phyloP scores from a whole-genome alignment of 1,140 invertebrate genomes.

The Heterodera carotae region DNA sequence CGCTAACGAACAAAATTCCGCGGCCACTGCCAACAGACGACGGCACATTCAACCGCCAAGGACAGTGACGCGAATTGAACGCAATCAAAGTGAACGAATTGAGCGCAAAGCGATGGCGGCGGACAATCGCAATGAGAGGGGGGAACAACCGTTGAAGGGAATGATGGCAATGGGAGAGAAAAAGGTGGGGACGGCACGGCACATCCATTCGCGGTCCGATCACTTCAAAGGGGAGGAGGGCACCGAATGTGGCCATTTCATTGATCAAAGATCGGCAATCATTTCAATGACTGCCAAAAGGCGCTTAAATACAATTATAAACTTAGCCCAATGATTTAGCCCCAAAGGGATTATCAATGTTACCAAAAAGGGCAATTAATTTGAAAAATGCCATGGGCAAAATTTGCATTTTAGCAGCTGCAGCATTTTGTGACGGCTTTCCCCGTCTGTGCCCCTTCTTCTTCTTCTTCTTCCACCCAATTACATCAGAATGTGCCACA shows the following conservation, averaged over 20 bases:
- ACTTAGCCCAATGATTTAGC: too few relatives aligned
- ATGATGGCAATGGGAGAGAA: background rate
- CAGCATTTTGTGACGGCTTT: background rate
- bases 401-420: background rate
- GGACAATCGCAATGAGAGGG: background rate
- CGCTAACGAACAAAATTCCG: background rate
- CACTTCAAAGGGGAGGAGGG: too few relatives aligned
- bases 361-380: too few relatives aligned
- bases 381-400: too few relatives aligned
- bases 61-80: constrained; percentile 24
- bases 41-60: background rate
- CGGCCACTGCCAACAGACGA: background rate
- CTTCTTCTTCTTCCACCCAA: constrained; percentile 6
- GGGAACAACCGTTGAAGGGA: background rate
- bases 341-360: too few relatives aligned
- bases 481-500: background rate
- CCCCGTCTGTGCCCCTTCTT: background rate
- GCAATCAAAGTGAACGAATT: constrained; percentile 21
- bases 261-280: too few relatives aligned
- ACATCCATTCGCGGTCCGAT: too few relatives aligned
- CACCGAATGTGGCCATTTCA: too few relatives aligned
- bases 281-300: too few relatives aligned
- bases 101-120: background rate
- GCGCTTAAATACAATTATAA: too few relatives aligned
- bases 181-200: background rate